phyloP scores from a whole-genome alignment of 2,888 invertebrate genomes.

The Heliconius cydno region DNA sequence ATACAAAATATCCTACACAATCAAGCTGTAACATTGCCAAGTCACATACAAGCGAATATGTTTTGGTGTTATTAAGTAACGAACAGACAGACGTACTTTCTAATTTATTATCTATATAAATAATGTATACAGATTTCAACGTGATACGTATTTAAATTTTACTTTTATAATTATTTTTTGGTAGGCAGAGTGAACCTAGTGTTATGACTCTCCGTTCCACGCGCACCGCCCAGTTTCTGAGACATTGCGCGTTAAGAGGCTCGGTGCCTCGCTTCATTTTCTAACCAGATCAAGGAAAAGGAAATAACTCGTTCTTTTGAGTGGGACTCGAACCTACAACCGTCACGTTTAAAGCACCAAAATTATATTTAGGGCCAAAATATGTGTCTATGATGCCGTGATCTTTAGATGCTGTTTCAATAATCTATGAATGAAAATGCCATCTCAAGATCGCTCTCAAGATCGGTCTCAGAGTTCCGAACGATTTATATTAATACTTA shows the following conservation, averaged over 20 bases:
- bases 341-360: background rate
- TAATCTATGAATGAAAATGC: no score
- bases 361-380: background rate
- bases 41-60: conserved; percentile 32
- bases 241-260: background rate
- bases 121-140: conserved; percentile 1
- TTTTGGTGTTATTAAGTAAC: conserved; percentile 27
- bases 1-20: background rate
- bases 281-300: background rate
- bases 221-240: no score
- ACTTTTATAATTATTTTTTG: background rate
- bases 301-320: background rate
- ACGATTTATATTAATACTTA: no score
- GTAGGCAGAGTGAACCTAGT: background rate
- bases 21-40: conserved; percentile 26
- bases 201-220: background rate
- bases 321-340: background rate
- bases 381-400: no score
- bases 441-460: no score
- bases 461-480: no score
- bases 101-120: conserved; percentile 27
- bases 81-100: conserved; percentile 30
- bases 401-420: no score
- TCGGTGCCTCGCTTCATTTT: background rate
- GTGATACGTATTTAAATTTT: conserved; percentile 4